Evolutionary conservation across 2,797 vertebrate species (phyloP).

Genomic region (Tadarida brasiliensis): DNA sequence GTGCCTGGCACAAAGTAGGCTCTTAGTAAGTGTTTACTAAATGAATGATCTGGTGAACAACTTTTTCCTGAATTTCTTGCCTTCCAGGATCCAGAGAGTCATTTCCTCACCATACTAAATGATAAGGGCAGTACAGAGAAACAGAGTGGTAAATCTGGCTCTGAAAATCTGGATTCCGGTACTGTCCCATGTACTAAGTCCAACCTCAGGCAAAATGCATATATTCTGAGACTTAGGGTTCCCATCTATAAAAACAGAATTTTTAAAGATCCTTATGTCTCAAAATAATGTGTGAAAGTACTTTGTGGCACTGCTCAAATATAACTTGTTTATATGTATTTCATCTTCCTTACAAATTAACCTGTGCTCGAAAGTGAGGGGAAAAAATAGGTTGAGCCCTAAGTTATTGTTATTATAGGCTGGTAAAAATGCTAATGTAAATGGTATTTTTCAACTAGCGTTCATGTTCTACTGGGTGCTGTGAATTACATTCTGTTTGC

Average conservation of each 20-base stretch:
- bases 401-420: neutral
- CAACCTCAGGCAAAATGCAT: neutral
- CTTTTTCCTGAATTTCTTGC: neutral
- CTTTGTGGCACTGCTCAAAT: neutral
- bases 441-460: neutral
- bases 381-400: neutral
- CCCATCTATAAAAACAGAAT: neutral
- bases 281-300: neutral
- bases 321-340: neutral
- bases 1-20: neutral
- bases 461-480: neutral
- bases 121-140: neutral
- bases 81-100: neutral
- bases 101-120: neutral
- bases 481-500: neutral
- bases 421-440: neutral
- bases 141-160: neutral
- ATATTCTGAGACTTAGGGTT: neutral
- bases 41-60: neutral
- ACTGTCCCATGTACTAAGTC: neutral
- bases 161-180: neutral
- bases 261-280: neutral
- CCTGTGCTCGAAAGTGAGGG: neutral
- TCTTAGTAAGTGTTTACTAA: neutral
- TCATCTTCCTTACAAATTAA: constrained; percentile 40